phyloP scores from a whole-genome alignment of 2,113 vertebrate species.

The Oceanites oceanicus region DNA sequence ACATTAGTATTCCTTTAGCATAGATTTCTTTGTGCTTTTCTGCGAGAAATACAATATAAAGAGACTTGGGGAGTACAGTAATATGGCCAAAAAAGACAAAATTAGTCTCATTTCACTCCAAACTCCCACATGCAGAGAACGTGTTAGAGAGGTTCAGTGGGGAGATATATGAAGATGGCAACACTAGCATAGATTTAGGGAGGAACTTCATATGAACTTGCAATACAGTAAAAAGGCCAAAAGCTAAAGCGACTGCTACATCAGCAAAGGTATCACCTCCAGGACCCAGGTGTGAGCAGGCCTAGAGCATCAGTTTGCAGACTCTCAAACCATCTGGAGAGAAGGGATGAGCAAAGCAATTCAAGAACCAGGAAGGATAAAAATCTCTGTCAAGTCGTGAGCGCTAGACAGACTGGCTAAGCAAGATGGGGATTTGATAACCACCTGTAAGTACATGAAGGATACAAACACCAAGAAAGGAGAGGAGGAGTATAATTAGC shows the following conservation, averaged over 20 bases:
- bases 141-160: conserved; percentile 10
- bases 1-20: conserved; percentile 55
- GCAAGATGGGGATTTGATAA: conserved; percentile 22
- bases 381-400: not conserved
- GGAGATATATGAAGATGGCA: conserved; percentile 20
- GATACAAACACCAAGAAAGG: conserved; percentile 5
- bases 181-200: not conserved
- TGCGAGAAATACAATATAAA: conserved; percentile 29
- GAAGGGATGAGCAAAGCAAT: not conserved
- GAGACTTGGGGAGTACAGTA: conserved; percentile 47
- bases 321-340: not conserved
- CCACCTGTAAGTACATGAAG: conserved; percentile 24
- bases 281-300: not conserved
- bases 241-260: not conserved
- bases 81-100: conserved; percentile 53
- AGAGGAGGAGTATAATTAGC: conserved; percentile 17
- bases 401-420: not conserved
- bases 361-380: not conserved
- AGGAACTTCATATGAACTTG: not conserved
- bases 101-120: conserved; percentile 46
- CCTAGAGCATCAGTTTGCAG: not conserved
- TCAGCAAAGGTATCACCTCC: not conserved
- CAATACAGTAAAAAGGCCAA: not conserved
- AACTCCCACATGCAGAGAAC: conserved; percentile 39
- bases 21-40: conserved; percentile 36